phyloP scores from a whole-genome alignment of 1,140 invertebrate species.

The Thalassaphorura encarpata region DNA sequence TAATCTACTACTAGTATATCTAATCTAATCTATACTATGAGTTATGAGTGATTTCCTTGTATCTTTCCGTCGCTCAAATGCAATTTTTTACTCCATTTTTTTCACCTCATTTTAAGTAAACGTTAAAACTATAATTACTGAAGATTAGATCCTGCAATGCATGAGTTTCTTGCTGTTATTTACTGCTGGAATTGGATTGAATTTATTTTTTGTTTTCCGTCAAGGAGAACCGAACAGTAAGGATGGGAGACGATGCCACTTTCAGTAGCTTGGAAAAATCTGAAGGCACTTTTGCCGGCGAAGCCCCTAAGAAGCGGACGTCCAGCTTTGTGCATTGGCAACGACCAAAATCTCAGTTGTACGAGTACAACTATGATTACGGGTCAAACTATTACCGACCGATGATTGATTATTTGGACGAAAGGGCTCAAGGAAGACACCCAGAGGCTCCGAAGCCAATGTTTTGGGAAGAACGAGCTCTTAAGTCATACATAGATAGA shows the following conservation, averaged over 20 bases:
- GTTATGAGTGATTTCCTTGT: too few species aligned
- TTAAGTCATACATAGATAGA: conserved; percentile 24
- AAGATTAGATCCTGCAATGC: too few species aligned
- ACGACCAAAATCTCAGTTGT: conserved; percentile 24
- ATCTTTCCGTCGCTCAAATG: too few species aligned
- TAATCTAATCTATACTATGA: too few species aligned
- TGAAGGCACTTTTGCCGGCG: conserved; percentile 21
- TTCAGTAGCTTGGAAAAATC: conserved; percentile 1
- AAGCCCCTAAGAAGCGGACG: conserved; percentile 21
- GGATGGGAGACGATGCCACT: conserved; percentile 14
- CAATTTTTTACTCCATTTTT: too few species aligned
- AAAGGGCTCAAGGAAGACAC: conserved; percentile 18
- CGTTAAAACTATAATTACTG: too few species aligned
- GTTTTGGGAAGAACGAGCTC: conserved; percentile 30
- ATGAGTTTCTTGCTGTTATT: too few species aligned
- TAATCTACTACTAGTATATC: too few species aligned
- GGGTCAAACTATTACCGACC: conserved; percentile 31
- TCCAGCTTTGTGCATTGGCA: conserved; percentile 30
- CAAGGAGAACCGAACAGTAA: background rate
- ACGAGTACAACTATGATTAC: conserved; percentile 32
- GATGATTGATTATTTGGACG: conserved; percentile 32
- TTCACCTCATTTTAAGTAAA: too few species aligned
- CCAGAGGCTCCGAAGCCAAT: conserved; percentile 21
- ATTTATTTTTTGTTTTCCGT: too few species aligned
- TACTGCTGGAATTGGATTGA: too few species aligned